A percentile compares a stretch with the other conserved stretches of the same genome.
phyloP scores from a whole-genome alignment of 1,140 invertebrate species.

The Drosophila jambulina region DNA sequence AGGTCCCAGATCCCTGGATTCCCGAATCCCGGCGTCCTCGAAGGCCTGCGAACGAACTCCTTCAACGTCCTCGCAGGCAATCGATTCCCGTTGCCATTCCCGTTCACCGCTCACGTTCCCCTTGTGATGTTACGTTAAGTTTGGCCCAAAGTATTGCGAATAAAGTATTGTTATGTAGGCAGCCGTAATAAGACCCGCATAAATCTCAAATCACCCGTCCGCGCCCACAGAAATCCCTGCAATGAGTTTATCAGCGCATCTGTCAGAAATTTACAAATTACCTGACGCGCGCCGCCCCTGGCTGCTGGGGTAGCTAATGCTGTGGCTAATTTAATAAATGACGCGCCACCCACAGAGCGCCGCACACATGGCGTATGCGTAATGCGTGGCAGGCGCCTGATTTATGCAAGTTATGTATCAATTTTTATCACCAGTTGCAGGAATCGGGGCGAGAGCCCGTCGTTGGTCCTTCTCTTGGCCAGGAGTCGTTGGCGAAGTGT shows the following conservation, averaged over 20 bases:
- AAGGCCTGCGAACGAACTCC: slow-evolving; percentile 20
- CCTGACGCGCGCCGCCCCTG: slow-evolving; percentile 54
- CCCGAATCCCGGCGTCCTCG: slow-evolving; percentile 12
- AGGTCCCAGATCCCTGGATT: slow-evolving; percentile 26
- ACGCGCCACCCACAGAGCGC: slow-evolving; percentile 32
- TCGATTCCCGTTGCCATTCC: slow-evolving; percentile 40
- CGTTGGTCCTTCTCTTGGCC: not conserved
- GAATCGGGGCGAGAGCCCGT: slow-evolving; percentile 48
- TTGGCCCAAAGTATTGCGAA: slow-evolving; percentile 79
- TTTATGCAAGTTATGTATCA: slow-evolving; percentile 83
- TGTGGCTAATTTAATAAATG: slow-evolving; percentile 83
- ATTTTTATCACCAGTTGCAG: slow-evolving; percentile 83
- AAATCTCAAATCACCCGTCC: slow-evolving; percentile 62
- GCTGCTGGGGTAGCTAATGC: slow-evolving; percentile 48
- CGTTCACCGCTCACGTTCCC: slow-evolving; percentile 32
- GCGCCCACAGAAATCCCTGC: slow-evolving; percentile 65
- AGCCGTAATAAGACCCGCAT: slow-evolving; percentile 70
- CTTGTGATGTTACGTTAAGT: slow-evolving; percentile 76
- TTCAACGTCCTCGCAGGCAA: slow-evolving; percentile 21
- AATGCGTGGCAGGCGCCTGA: slow-evolving; percentile 69
- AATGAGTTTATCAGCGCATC: slow-evolving; percentile 83
- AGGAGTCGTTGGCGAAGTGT: slow-evolving; percentile 63
- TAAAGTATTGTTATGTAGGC: slow-evolving; percentile 78
- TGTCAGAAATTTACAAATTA: slow-evolving; percentile 84
- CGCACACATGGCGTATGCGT: slow-evolving; percentile 70